Percentiles rank a stretch among this genome's conserved stretches.
These are phyloP conservation scores for Promerops cafer DNA, from an alignment of 2,113 vertebrate species.

Conservation along the genomic window DNA sequence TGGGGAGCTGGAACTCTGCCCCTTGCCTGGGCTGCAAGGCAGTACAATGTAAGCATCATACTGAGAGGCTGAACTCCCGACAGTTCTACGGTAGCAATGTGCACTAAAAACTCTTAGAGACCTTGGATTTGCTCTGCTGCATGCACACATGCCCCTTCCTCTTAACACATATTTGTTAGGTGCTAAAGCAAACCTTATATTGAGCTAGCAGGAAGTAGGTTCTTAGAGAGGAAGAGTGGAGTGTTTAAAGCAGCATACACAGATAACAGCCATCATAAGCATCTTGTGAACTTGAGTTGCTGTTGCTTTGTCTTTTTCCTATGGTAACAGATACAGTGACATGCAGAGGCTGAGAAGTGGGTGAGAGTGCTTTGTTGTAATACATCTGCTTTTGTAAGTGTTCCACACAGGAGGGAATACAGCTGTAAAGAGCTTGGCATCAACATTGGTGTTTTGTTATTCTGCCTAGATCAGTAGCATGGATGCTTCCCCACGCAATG, in stretches of 20 bases:
- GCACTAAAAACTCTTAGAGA: not conserved
- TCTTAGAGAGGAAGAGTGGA: not conserved
- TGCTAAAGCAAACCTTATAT: not conserved
- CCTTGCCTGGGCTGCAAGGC: not conserved
- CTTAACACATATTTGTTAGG: not conserved
- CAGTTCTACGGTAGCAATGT: not conserved
- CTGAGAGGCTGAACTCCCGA: not conserved
- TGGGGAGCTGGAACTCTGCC: not conserved
- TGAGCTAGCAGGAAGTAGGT: not conserved
- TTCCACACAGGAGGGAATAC: not conserved
- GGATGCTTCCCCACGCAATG: conserved; percentile 91
- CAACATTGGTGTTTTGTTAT: not conserved
- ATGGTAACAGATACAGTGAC: not conserved
- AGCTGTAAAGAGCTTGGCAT: not conserved
- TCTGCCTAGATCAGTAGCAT: conserved; percentile 77
- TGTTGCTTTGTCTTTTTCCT: not conserved
- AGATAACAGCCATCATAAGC: not conserved
- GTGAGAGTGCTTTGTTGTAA: not conserved
- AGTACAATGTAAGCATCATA: not conserved
- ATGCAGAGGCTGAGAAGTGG: not conserved
- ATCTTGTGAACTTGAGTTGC: not conserved
- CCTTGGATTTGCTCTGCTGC: not conserved
- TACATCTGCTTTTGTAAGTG: not conserved
- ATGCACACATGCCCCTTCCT: not conserved
- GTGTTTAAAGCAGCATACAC: not conserved